Conservation (phyloP, 2,888 invertebrate species). For the Exephanes ischioxanthus region DNA sequence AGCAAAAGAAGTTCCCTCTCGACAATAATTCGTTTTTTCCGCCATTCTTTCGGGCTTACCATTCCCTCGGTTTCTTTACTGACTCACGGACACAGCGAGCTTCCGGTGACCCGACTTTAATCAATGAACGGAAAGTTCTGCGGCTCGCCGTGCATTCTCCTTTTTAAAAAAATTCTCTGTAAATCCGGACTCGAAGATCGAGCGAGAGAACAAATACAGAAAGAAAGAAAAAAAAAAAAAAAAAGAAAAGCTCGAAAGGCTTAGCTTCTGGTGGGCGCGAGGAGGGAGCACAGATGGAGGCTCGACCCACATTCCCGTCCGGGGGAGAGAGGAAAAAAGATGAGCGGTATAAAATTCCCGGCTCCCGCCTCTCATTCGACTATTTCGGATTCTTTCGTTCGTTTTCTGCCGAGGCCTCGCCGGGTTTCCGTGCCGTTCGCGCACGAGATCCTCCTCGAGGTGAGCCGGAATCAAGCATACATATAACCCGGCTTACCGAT, state of each 20-base stretch:
- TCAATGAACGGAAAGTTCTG: slow-evolving; percentile 19
- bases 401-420: slow-evolving; percentile 24
- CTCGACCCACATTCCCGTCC: slow-evolving; percentile 68
- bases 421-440: slow-evolving; percentile 24
- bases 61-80: background rate
- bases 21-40: slow-evolving; percentile 28
- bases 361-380: slow-evolving; percentile 43
- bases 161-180: slow-evolving; percentile 6
- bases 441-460: slow-evolving; percentile 41
- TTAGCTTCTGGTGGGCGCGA: slow-evolving; percentile 28
- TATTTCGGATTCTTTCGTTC: slow-evolving; percentile 54
- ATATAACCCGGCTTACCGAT: slow-evolving; percentile 17
- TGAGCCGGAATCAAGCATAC: background rate
- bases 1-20: slow-evolving; percentile 15
- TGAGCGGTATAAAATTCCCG: slow-evolving; percentile 46
- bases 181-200: slow-evolving; percentile 3
- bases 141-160: background rate
- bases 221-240: slow-evolving; percentile 24
- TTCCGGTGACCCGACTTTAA: slow-evolving; percentile 38
- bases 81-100: background rate
- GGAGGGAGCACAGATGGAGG: slow-evolving; percentile 27
- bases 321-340: slow-evolving; percentile 37
- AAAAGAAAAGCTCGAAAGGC: slow-evolving; percentile 30
- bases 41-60: background rate
- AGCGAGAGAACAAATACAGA: slow-evolving; percentile 9